A percentile compares a stretch with the other conserved stretches of the same genome.
phyloP scores from a whole-genome alignment of 2,888 invertebrate species.

The Melanostoma mellinum region DNA sequence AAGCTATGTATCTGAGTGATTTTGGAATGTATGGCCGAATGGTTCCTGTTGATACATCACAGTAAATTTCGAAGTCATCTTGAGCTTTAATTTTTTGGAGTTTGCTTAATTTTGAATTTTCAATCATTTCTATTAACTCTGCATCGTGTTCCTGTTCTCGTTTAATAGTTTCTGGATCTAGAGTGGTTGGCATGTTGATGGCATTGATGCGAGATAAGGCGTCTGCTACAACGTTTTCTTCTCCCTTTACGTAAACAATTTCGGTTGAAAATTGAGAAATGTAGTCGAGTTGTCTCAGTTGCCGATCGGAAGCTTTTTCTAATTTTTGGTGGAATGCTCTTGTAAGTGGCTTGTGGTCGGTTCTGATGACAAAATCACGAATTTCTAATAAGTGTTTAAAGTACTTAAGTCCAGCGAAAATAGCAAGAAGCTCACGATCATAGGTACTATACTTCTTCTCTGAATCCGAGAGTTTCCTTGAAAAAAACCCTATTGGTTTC shows the following conservation, averaged over 20 bases:
- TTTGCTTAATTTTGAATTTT: neutral
- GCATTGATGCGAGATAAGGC: conserved; percentile 1
- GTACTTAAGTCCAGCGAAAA: neutral
- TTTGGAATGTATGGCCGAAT: conserved; percentile 73
- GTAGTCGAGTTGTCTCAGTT: conserved; percentile 9
- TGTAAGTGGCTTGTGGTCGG: conserved; percentile 7
- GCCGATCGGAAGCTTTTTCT: neutral
- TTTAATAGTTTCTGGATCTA: neutral
- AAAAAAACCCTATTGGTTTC: conserved; percentile 8
- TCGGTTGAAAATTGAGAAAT: neutral
- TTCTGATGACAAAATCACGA: conserved; percentile 2
- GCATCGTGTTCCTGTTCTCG: neutral
- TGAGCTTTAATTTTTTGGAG: conserved; percentile 15
- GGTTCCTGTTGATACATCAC: conserved; percentile 63
- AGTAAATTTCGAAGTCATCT: conserved; percentile 50
- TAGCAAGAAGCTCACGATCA: conserved; percentile 8
- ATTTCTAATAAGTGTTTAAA: conserved; percentile 5
- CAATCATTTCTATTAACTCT: conserved; percentile 6
- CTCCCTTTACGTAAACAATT: neutral
- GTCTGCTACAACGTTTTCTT: conserved; percentile 7
- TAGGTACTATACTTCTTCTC: conserved; percentile 8
- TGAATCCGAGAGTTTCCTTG: neutral
- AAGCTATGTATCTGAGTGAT: conserved; percentile 62
- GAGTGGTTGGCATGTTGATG: neutral
- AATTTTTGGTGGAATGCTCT: neutral